Conservation (phyloP, 2,888 invertebrate species). For the Dynastes maya region DNA sequence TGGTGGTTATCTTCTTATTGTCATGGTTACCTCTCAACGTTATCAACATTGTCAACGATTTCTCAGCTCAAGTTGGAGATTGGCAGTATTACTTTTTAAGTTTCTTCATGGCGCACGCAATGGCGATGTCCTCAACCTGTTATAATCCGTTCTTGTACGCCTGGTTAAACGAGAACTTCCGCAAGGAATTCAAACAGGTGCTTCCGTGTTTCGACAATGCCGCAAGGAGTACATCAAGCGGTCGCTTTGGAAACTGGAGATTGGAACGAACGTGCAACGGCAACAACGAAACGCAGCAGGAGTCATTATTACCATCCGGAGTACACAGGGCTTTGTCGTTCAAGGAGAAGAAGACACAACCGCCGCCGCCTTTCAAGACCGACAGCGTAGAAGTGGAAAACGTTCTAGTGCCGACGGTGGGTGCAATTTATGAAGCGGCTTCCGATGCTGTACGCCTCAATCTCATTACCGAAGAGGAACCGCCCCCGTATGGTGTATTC, state of each 20-base stretch:
- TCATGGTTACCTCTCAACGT: constrained; percentile 96
- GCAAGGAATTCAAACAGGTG: constrained; percentile 89
- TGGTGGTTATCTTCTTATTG: constrained; percentile 97
- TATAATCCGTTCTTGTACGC: constrained; percentile 97
- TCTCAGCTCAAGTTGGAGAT: constrained; percentile 81
- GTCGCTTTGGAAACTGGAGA: constrained; percentile 73
- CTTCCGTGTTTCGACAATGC: constrained; percentile 75
- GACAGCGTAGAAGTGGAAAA: constrained; percentile 75
- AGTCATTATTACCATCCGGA: constrained; percentile 68
- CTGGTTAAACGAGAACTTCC: constrained; percentile 95
- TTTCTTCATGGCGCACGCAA: constrained; percentile 90
- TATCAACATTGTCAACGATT: constrained; percentile 89
- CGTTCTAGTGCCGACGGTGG: constrained; percentile 70
- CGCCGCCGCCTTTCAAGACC: constrained; percentile 68
- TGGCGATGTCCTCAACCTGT: constrained; percentile 95
- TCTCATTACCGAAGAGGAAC: constrained; percentile 69
- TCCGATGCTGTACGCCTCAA: constrained; percentile 69
- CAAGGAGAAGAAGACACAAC: constrained; percentile 64
- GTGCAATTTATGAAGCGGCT: constrained; percentile 67
- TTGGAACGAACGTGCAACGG: constrained; percentile 84
- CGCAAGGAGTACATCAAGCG: constrained; percentile 63
- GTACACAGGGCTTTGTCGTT: constrained; percentile 75
- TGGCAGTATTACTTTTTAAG: constrained; percentile 90
- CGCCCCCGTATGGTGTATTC: constrained; percentile 64
- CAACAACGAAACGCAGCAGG: constrained; percentile 82